Conservation (phyloP, 1,140 invertebrate genomes). For the Diploscapter pachys region DNA sequence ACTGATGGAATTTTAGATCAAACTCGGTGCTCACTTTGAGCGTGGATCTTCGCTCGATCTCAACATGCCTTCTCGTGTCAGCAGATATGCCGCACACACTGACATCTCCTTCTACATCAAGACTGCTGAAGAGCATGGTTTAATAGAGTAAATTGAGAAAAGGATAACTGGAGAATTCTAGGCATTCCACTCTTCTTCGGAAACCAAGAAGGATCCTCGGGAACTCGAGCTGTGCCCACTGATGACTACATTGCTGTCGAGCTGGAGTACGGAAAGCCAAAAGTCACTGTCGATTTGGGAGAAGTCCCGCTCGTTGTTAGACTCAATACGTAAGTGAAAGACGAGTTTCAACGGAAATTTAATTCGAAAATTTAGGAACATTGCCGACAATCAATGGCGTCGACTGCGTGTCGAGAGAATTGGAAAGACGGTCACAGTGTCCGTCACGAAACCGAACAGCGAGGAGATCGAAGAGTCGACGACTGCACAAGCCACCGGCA, state of each 20-base stretch:
- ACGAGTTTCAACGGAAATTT: too few relatives aligned
- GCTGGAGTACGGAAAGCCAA: constrained; percentile 79
- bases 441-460: constrained; percentile 69
- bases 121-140: constrained; percentile 62
- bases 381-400: constrained; percentile 73
- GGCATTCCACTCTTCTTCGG: constrained; percentile 82
- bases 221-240: constrained; percentile 67
- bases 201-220: constrained; percentile 70
- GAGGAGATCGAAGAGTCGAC: constrained; percentile 39
- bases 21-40: constrained; percentile 79
- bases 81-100: constrained; percentile 77
- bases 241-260: constrained; percentile 90
- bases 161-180: too few relatives aligned
- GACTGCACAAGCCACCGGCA: constrained; percentile 65
- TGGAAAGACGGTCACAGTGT: constrained; percentile 74
- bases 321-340: constrained; percentile 61
- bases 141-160: too few relatives aligned
- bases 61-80: constrained; percentile 76
- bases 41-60: constrained; percentile 78
- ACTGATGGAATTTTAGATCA: constrained; percentile 60
- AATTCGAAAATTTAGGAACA: too few relatives aligned
- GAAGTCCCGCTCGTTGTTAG: constrained; percentile 74
- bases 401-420: constrained; percentile 80
- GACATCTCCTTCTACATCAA: constrained; percentile 78
- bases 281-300: constrained; percentile 81